Percentiles rank a stretch among this genome's conserved stretches.
Evolutionary conservation across 2,888 invertebrate genomes (phyloP).

Genomic region (Platerodrilus igneus): DNA sequence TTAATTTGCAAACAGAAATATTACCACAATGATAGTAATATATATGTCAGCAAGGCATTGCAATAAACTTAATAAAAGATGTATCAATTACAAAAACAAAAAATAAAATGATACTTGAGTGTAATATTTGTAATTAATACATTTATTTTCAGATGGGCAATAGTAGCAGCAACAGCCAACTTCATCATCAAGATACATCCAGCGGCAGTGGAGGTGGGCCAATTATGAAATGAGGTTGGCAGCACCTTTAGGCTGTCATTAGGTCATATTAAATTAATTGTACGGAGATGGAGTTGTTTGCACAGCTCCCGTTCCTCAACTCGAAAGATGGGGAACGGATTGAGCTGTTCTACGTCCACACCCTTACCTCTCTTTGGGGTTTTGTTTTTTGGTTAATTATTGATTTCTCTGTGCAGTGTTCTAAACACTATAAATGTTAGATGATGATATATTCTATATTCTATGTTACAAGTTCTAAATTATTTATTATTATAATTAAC

Average conservation of each 20-base stretch:
- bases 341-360: constrained; percentile 28
- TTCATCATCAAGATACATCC: constrained; percentile 17
- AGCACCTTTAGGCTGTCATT: constrained; percentile 33
- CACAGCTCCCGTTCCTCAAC: constrained; percentile 18
- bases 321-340: constrained; percentile 13
- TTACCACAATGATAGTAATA: too few relatives aligned
- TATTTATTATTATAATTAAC: constrained; percentile 24
- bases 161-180: constrained; percentile 17
- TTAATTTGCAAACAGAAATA: too few relatives aligned
- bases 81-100: too few relatives aligned
- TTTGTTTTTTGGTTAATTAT: constrained; percentile 42
- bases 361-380: too few relatives aligned
- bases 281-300: constrained; percentile 18
- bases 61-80: too few relatives aligned
- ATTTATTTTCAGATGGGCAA: constrained; percentile 16
- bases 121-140: too few relatives aligned
- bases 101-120: too few relatives aligned
- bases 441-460: constrained; percentile 41
- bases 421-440: constrained; percentile 45
- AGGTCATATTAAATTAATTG: constrained; percentile 36
- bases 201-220: constrained; percentile 19
- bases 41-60: too few relatives aligned
- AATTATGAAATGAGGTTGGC: constrained; percentile 23
- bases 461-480: constrained; percentile 37
- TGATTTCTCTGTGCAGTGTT: constrained; percentile 43